Conservation (phyloP, 1,140 invertebrate species). For the Penaeus vannamei region DNA sequence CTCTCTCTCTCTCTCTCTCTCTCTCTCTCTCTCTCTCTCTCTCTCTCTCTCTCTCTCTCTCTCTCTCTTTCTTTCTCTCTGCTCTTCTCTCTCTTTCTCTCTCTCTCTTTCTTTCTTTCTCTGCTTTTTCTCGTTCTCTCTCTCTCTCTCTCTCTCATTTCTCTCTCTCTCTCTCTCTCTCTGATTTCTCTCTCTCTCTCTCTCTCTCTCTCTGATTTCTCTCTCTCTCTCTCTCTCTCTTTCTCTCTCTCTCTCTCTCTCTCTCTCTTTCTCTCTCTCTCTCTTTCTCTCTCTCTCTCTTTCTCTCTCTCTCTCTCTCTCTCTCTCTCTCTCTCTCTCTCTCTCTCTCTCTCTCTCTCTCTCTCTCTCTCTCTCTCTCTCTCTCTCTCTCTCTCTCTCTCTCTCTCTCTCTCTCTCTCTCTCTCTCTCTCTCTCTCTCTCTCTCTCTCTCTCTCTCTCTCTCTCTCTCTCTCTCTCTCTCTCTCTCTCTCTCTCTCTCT, state of each 20-base stretch:
- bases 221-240: too few relatives aligned
- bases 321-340: not conserved
- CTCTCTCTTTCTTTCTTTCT: too few relatives aligned
- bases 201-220: slow-evolving; percentile 1
- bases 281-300: not conserved
- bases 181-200: not conserved
- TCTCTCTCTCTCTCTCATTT: not conserved
- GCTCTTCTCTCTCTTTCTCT: too few relatives aligned
- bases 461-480: not conserved
- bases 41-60: too few relatives aligned
- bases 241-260: too few relatives aligned
- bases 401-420: not conserved
- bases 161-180: slow-evolving; percentile 36
- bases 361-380: not conserved
- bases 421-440: not conserved
- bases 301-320: not conserved
- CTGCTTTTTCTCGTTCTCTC: not conserved
- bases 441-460: not conserved
- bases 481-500: not conserved
- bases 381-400: not conserved
- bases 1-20: too few relatives aligned
- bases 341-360: not conserved
- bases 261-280: not conserved
- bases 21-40: too few relatives aligned
- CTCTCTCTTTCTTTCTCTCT: too few relatives aligned